phyloP scores from a whole-genome alignment of 2,888 invertebrate genomes.

The Thelaira solivaga region DNA sequence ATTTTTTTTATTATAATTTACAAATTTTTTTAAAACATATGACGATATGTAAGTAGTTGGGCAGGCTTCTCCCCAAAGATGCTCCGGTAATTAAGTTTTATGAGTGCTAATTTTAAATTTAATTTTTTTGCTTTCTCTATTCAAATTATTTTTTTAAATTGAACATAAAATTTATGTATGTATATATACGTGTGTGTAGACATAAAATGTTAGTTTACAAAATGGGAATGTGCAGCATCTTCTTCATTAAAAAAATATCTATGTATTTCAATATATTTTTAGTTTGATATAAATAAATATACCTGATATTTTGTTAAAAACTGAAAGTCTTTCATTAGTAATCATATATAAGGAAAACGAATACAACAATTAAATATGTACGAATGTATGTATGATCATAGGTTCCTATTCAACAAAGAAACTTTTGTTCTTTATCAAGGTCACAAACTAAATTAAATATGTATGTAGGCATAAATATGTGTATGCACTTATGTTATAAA shows the following conservation, averaged over 20 bases:
- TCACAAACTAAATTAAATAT: not conserved
- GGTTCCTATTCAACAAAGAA: constrained; percentile 10
- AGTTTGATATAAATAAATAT: not conserved
- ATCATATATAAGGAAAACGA: constrained; percentile 1
- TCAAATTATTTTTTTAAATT: not conserved
- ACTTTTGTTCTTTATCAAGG: constrained; percentile 12
- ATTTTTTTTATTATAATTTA: not conserved
- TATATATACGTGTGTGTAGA: not conserved
- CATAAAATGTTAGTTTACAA: not conserved
- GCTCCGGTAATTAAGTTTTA: too few relatives aligned
- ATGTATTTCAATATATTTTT: not conserved
- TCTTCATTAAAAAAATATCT: constrained; percentile 10
- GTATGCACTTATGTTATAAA: not conserved
- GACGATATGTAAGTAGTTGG: too few relatives aligned
- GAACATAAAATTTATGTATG: too few relatives aligned
- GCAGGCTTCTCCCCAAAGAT: too few relatives aligned
- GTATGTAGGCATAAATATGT: not conserved
- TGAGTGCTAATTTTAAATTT: not conserved
- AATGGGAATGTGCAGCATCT: not conserved
- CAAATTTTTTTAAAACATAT: too few relatives aligned
- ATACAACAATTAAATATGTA: not conserved
- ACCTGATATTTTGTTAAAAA: constrained; percentile 1
- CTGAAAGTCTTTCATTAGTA: constrained; percentile 16
- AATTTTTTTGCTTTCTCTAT: not conserved
- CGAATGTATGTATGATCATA: not conserved